Base-by-base conservation (phyloP, 1,140 invertebrate genomes). In the Ceratoteleas bidentatus region DNA sequence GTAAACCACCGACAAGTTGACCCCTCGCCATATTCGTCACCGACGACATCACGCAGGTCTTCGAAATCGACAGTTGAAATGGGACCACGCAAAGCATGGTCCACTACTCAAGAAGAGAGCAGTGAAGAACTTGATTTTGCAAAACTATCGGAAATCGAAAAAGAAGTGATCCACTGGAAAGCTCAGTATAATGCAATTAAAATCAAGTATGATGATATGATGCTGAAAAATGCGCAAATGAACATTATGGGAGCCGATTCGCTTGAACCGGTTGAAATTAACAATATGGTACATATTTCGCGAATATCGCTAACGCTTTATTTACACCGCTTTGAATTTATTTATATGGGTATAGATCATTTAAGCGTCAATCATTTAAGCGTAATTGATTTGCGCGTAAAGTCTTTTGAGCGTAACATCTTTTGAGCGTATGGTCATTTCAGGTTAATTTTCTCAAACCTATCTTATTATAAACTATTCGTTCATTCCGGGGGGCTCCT, bases 151-250 rank as follows among this genome's bases (percentile, higher is more conserved):
- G 87, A 91, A 38, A 77, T 93, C 57, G 93, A 94, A 80, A 93
- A 94, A 85, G 93, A 94, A 86, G 84, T 92, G 38, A 93, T 92
- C 54, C 90, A 93, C 66, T 94, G 93, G 92, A 92, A 92, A 62
- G 87, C 92, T 0, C 92, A 94, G 78, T 94, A 93, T 84, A 92
- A 94, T 66, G 85, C 94, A 33, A 52, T 91, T 3, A 76, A 68
- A 87, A 85, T 93, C 50, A 92, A 92, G 54, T 91, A 90, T 60
- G 89, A 91, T 58, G 90, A 91, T 58, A 49, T 88, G 8, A 70
- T 77, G 45, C 85, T 87, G 47, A 88, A 77, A 52, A 84, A 89
- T 13, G 34, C 34, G 45, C 76, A 68, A 38, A 79, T 61, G n/a
- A 81, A 61, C 15, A 84, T 87, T 56, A 34, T 84, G 3, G 81